A percentile compares a stretch with the other conserved stretches of the same genome.
These are phyloP conservation scores for Tachysurus fulvidraco DNA, from an alignment of 2,113 vertebrate genomes.

Conservation along the genomic window DNA sequence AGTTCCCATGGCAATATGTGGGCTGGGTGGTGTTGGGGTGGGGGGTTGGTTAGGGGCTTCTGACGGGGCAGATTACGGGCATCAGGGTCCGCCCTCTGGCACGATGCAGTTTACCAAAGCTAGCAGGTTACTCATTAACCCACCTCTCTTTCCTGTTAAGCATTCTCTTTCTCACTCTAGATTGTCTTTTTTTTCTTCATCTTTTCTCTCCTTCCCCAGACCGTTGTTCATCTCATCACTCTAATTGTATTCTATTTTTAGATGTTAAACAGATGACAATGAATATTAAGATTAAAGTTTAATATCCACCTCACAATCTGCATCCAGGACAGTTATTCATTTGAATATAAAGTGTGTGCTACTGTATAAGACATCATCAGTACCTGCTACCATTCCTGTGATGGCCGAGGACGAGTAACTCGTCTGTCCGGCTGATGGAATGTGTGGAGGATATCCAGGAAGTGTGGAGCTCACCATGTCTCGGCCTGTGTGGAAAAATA, in stretches of 20 bases:
- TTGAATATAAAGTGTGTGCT: neutral
- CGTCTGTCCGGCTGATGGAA: conserved; percentile 81
- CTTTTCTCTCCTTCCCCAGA: neutral
- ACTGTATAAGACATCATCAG: conserved; percentile 27
- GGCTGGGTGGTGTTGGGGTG: conserved; percentile 55
- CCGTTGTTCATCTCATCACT: neutral
- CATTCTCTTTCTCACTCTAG: conserved; percentile 19
- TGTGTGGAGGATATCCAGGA: conserved; percentile 89
- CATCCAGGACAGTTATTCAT: neutral
- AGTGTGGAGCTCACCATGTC: conserved; percentile 89
- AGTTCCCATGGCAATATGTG: conserved; percentile 77
- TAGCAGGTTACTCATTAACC: conserved; percentile 74
- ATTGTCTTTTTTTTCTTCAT: neutral
- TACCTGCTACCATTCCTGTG: conserved; percentile 90
- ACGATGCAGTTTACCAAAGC: conserved; percentile 55
- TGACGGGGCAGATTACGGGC: conserved; percentile 59
- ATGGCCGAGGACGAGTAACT: conserved; percentile 87
- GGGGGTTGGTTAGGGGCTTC: neutral
- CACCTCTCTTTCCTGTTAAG: conserved; percentile 67
- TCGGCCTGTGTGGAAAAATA: conserved; percentile 71
- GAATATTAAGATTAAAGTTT: neutral
- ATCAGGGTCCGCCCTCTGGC: conserved; percentile 64
- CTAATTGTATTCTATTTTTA: neutral
- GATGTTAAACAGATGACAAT: too few relatives aligned
- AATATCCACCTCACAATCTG: neutral